Conservation (phyloP, 2,113 vertebrate genomes). For the Silurus meridionalis region DNA sequence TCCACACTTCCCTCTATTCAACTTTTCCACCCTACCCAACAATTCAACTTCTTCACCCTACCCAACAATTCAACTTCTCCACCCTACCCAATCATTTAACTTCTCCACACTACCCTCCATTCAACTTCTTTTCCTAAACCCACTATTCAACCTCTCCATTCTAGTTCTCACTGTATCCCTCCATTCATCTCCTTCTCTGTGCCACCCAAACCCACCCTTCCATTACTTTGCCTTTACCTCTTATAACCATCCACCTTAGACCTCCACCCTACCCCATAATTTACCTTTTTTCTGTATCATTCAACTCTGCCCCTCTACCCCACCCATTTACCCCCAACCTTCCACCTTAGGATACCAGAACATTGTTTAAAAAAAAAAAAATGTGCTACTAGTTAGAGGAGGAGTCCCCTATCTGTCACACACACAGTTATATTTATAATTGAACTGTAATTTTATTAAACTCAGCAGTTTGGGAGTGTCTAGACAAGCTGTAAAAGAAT, state of each 20-base stretch:
- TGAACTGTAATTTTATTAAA: not conserved
- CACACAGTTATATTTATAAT: conserved; percentile 1
- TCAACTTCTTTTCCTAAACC: not conserved
- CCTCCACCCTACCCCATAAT: too few relatives aligned
- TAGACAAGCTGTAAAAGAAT: not conserved
- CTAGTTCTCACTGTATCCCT: too few relatives aligned
- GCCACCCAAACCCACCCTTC: too few relatives aligned
- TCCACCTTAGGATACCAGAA: too few relatives aligned
- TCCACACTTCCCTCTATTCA: not conserved
- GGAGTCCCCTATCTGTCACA: not conserved
- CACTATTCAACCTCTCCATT: not conserved
- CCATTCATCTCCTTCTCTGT: too few relatives aligned
- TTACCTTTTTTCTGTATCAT: too few relatives aligned
- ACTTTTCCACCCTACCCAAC: not conserved
- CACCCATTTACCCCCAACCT: too few relatives aligned
- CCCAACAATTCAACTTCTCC: not conserved
- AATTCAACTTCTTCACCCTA: not conserved
- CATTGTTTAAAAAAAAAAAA: too few relatives aligned
- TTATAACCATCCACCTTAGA: too few relatives aligned
- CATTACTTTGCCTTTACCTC: too few relatives aligned
- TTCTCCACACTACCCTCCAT: not conserved
- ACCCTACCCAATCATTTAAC: not conserved
- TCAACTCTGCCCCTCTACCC: too few relatives aligned
- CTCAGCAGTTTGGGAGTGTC: not conserved
- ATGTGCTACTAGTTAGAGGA: not conserved